These are phyloP conservation scores for Antedon mediterranea DNA, from an alignment of 53 echinoderm and acorn worm genomes.

Conservation along the genomic window DNA sequence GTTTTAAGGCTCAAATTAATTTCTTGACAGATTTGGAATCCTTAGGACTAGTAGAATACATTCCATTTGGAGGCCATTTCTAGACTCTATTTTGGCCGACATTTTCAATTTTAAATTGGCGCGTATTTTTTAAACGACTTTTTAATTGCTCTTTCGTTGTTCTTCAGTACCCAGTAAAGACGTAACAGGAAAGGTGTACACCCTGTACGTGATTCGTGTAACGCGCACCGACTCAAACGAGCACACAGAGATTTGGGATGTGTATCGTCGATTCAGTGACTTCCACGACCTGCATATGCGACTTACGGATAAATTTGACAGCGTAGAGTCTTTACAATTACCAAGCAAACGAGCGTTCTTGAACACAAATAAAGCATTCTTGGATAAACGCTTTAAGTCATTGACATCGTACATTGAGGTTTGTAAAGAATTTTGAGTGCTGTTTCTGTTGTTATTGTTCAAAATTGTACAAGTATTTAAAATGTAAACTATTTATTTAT, in stretches of 20 bases:
- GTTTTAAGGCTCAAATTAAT: too few relatives aligned
- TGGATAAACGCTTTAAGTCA: conserved; percentile 71
- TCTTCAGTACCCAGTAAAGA: conserved; percentile 66
- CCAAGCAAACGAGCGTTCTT: conserved; percentile 78
- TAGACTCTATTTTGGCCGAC: too few relatives aligned
- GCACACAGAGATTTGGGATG: conserved; percentile 85
- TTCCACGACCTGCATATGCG: conserved; percentile 95
- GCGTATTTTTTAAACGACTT: too few relatives aligned
- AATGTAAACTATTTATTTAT: too few relatives aligned
- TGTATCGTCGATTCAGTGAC: conserved; percentile 82
- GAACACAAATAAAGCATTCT: conserved; percentile 71
- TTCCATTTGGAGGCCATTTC: too few relatives aligned
- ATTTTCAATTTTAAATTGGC: not conserved
- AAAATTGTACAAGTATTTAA: too few relatives aligned
- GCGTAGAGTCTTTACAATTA: conserved; percentile 41
- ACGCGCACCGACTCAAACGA: conserved; percentile 57
- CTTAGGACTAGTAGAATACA: too few relatives aligned
- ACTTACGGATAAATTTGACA: conserved; percentile 57
- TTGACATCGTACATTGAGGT: conserved; percentile 82
- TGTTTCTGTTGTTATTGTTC: too few relatives aligned
- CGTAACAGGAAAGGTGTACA: conserved; percentile 37
- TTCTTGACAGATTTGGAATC: too few relatives aligned
- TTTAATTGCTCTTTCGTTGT: conserved; percentile 32
- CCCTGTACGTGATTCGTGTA: conserved; percentile 79
- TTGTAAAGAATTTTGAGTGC: too few relatives aligned